Percentiles rank a stretch among this genome's conserved stretches.
Evolutionary conservation across 1,140 invertebrate species (phyloP).

Genomic region (Stegodyphus dumicola): DNA sequence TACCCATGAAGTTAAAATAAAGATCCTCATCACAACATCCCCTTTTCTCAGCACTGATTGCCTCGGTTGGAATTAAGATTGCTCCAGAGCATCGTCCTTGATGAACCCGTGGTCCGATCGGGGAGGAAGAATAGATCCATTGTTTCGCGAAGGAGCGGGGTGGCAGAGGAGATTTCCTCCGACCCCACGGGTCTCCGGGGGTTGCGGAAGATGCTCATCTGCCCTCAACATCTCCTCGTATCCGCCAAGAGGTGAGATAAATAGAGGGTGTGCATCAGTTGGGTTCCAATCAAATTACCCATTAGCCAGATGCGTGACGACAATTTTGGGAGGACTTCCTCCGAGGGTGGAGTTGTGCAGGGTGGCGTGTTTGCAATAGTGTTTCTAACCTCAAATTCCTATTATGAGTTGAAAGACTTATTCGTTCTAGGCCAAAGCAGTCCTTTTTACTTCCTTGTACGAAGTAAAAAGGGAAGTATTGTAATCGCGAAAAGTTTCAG

Average conservation of each 20-base stretch:
- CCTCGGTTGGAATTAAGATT: constrained; percentile 48
- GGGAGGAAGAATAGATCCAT: constrained; percentile 40
- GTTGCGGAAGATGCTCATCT: constrained; percentile 36
- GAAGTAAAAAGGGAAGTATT: too few species aligned
- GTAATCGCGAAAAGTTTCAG: too few species aligned
- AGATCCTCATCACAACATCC: constrained; percentile 4
- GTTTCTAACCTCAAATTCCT: too few species aligned
- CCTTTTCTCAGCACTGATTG: constrained; percentile 35
- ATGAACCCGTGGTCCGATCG: constrained; percentile 43
- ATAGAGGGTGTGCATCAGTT: constrained; percentile 1
- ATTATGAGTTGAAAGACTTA: too few species aligned
- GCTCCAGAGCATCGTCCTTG: constrained; percentile 39
- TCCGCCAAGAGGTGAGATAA: constrained; percentile 37
- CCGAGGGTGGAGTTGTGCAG: too few species aligned
- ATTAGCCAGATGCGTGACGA: constrained; percentile 31
- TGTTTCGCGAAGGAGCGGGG: constrained; percentile 29
- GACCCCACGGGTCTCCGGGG: constrained; percentile 15
- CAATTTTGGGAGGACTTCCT: background rate
- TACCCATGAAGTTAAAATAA: constrained; percentile 21
- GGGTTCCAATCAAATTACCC: constrained; percentile 44
- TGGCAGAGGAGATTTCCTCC: background rate
- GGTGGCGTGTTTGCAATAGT: too few species aligned
- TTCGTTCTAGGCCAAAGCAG: too few species aligned
- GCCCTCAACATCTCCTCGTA: constrained; percentile 22
- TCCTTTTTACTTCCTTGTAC: too few species aligned